Conservation (phyloP, 1,140 invertebrate genomes). For the Himalopsyche phryganea region DNA sequence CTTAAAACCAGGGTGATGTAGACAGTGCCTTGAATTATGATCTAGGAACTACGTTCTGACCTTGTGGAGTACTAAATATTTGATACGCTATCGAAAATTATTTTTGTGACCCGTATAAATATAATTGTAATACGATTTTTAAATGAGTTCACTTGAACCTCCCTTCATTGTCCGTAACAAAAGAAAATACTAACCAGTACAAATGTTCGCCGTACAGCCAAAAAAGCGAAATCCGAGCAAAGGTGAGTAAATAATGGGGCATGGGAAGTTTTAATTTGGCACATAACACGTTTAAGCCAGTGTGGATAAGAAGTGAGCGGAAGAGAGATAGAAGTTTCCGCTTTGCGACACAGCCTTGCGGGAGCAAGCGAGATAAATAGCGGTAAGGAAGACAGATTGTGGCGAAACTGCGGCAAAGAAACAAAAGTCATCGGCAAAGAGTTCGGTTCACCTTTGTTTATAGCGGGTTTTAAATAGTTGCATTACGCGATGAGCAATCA, state of each 20-base stretch:
- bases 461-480: too few species aligned
- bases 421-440: slow-evolving; percentile 12
- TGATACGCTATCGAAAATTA: too few species aligned
- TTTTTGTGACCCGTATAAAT: too few species aligned
- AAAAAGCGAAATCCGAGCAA: slow-evolving; percentile 16
- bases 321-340: not conserved
- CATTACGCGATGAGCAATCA: too few species aligned
- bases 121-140: too few species aligned
- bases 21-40: too few species aligned
- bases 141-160: too few species aligned
- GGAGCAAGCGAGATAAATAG: not conserved
- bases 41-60: too few species aligned
- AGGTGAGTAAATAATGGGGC: slow-evolving; percentile 29
- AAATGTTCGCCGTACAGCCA: not conserved
- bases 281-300: slow-evolving; percentile 24
- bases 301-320: not conserved
- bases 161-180: slow-evolving; percentile 1
- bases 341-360: not conserved
- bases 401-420: slow-evolving; percentile 10
- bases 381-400: slow-evolving; percentile 16
- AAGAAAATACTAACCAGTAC: slow-evolving; percentile 1
- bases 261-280: slow-evolving; percentile 29
- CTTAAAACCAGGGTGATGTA: too few species aligned
- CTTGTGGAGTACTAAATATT: too few species aligned
- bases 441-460: too few species aligned